These are phyloP conservation scores for Etheostoma nigrum DNA, from an alignment of 2,797 vertebrate genomes.

Conservation along the genomic window DNA sequence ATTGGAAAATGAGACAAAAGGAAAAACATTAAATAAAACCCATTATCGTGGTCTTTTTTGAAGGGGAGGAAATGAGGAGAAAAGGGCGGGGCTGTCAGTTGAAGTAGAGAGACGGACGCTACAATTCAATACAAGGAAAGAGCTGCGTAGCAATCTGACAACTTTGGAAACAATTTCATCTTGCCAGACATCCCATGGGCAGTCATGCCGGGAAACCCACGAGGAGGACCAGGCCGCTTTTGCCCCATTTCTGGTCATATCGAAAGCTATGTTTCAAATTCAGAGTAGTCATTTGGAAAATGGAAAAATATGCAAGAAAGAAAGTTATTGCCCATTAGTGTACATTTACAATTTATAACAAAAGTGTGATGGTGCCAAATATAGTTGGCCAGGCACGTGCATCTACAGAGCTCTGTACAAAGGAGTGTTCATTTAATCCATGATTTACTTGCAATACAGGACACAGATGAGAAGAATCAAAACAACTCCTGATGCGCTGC, in stretches of 20 bases:
- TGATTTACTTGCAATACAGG: conserved; percentile 45
- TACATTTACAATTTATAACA: conserved; percentile 41
- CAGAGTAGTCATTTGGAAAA: conserved; percentile 59
- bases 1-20: conserved; percentile 83
- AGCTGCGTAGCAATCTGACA: conserved; percentile 74
- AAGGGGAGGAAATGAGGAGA: conserved; percentile 71
- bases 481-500: conserved; percentile 40
- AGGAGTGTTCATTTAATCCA: conserved; percentile 42
- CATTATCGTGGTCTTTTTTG: conserved; percentile 76
- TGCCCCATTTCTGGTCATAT: conserved; percentile 42
- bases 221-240: conserved; percentile 45
- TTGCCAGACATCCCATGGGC: conserved; percentile 65
- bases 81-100: conserved; percentile 72
- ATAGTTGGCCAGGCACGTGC: conserved; percentile 16
- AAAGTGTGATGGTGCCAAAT: conserved; percentile 24
- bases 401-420: conserved; percentile 11
- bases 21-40: conserved; percentile 85
- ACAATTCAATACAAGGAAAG: conserved; percentile 69
- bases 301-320: conserved; percentile 52
- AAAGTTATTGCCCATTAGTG: conserved; percentile 28
- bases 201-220: conserved; percentile 49
- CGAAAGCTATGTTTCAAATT: conserved; percentile 57
- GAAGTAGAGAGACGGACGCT: conserved; percentile 66
- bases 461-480: conserved; percentile 46
- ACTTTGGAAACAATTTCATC: conserved; percentile 81